Evolutionary conservation across 2,797 vertebrate genomes (phyloP).

Genomic region (Jordanella pulchra): DNA sequence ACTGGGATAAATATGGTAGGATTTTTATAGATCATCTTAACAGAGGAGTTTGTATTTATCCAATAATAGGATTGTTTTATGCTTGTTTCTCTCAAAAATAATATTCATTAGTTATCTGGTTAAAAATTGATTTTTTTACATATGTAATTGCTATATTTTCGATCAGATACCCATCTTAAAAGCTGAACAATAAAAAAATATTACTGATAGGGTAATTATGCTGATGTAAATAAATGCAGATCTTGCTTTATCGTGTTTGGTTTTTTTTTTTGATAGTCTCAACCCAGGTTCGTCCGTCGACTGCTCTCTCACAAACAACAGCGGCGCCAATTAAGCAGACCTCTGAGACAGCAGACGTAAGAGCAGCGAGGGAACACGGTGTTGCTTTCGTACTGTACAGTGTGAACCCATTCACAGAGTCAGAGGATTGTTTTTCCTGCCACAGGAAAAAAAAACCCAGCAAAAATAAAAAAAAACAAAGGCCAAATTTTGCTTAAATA

Average conservation of each 20-base stretch:
- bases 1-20: too few relatives aligned
- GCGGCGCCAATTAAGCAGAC: conserved; percentile 22
- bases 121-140: background rate
- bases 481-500: conserved; percentile 20
- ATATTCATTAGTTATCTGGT: too few relatives aligned
- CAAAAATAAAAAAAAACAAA: conserved; percentile 17
- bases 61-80: background rate
- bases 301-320: conserved; percentile 17
- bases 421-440: conserved; percentile 32
- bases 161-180: background rate
- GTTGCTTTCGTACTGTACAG: conserved; percentile 29
- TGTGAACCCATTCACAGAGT: conserved; percentile 42
- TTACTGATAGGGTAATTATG: background rate
- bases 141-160: background rate
- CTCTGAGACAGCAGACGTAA: conserved; percentile 30
- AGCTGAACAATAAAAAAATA: background rate
- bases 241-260: background rate
- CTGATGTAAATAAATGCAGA: background rate
- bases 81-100: background rate
- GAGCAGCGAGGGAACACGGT: conserved; percentile 28
- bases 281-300: background rate
- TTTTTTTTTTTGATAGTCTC: background rate
- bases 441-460: conserved; percentile 14
- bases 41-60: background rate
- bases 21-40: background rate